Percentiles rank a stretch among this genome's conserved stretches.
Conservation (phyloP, 2,113 vertebrate species). For the Chloebia gouldiae region DNA sequence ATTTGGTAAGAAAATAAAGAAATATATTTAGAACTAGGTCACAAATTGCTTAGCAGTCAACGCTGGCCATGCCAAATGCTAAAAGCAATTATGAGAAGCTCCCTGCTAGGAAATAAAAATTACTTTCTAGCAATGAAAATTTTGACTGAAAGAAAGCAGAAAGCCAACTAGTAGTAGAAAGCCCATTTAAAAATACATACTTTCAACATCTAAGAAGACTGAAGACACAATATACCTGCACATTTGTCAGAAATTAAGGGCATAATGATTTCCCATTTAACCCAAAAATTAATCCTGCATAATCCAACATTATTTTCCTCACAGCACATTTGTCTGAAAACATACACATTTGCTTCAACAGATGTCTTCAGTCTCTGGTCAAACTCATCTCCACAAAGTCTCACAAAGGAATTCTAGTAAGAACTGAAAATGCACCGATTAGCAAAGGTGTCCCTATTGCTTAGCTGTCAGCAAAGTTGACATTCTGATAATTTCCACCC, state of each 20-base stretch:
- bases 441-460: not conserved
- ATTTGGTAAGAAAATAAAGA: not conserved
- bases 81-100: not conserved
- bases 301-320: not conserved
- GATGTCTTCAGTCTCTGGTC: not conserved
- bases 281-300: not conserved
- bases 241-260: accelerated
- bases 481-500: not conserved
- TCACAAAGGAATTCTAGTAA: not conserved
- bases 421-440: not conserved
- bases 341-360: not conserved
- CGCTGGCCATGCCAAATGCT: not conserved
- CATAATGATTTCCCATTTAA: not conserved
- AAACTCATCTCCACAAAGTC: not conserved
- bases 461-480: not conserved
- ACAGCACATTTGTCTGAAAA: not conserved
- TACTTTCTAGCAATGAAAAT: not conserved
- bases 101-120: not conserved
- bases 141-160: not conserved
- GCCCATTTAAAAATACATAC: not conserved
- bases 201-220: not conserved
- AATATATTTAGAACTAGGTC: not conserved
- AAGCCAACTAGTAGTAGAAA: not conserved
- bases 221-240: not conserved
- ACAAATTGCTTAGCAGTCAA: not conserved